phyloP scores from a whole-genome alignment of 2,797 vertebrate species.

The Sternarchorhynchus goeldii region DNA sequence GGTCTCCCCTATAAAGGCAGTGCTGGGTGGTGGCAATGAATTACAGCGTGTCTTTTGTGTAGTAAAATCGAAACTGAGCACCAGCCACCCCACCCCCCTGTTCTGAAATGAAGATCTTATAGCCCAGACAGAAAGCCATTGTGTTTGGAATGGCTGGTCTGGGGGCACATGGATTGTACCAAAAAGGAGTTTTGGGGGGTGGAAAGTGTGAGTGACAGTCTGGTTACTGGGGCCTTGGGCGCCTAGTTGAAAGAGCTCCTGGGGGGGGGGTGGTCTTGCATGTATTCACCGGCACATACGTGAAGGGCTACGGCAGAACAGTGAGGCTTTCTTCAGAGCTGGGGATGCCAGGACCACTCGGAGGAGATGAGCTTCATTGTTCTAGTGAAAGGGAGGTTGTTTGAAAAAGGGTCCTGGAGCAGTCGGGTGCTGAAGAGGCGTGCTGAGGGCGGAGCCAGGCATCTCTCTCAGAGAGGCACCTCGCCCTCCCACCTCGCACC shows the following conservation, averaged over 20 bases:
- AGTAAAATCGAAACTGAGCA: constrained; percentile 29
- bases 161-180: constrained; percentile 21
- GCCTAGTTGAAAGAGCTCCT: neutral
- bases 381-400: neutral
- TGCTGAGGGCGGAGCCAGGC: neutral
- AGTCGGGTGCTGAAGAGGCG: constrained; percentile 10
- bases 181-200: constrained; percentile 4
- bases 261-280: too few species aligned
- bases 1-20: constrained; percentile 22
- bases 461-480: constrained; percentile 8
- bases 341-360: constrained; percentile 2
- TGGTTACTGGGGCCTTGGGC: constrained; percentile 15
- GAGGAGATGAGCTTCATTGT: constrained; percentile 37
- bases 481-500: constrained; percentile 21
- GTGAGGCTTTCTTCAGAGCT: constrained; percentile 27
- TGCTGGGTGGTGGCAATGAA: constrained; percentile 29
- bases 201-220: constrained; percentile 13
- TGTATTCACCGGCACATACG: neutral
- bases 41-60: constrained; percentile 43
- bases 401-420: neutral
- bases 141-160: constrained; percentile 33
- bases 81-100: neutral
- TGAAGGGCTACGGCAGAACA: constrained; percentile 22
- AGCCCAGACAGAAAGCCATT: constrained; percentile 48
- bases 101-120: constrained; percentile 33